phyloP scores from a whole-genome alignment of 2,888 invertebrate species.

The Globia sparganii region DNA sequence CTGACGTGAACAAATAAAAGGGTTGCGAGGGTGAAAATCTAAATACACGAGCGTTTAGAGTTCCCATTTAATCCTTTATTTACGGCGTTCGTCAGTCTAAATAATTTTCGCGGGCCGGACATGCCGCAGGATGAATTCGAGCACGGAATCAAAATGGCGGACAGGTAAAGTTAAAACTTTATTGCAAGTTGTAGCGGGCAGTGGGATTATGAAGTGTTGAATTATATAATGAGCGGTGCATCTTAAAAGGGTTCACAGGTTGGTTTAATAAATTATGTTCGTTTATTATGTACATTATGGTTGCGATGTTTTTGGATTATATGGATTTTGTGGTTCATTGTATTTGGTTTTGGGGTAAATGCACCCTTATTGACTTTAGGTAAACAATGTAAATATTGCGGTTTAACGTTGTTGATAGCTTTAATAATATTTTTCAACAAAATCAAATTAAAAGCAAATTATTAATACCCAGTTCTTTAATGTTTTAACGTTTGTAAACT shows the following conservation, averaged over 20 bases:
- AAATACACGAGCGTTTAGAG: conserved; percentile 85
- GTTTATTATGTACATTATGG: conserved; percentile 48
- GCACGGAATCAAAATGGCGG: conserved; percentile 82
- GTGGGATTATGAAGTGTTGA: conserved; percentile 77
- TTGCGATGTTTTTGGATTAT: conserved; percentile 43
- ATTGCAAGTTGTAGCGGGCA: conserved; percentile 76
- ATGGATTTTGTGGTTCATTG: conserved; percentile 39
- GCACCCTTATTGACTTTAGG: conserved; percentile 29
- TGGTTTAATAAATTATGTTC: conserved; percentile 62
- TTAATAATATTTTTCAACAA: background rate
- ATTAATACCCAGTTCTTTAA: too few species aligned
- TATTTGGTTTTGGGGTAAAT: conserved; percentile 23
- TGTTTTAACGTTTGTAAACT: background rate
- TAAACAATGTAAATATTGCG: conserved; percentile 19
- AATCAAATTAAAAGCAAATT: too few species aligned
- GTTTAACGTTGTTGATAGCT: background rate
- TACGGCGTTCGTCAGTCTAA: conserved; percentile 83
- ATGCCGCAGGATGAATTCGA: conserved; percentile 84
- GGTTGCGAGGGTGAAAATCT: conserved; percentile 77
- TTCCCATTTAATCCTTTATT: conserved; percentile 83
- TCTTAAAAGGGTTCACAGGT: conserved; percentile 66
- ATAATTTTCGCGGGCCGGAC: conserved; percentile 83
- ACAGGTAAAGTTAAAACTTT: conserved; percentile 74
- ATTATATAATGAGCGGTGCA: conserved; percentile 72
- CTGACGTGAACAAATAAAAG: conserved; percentile 79